Conservation (phyloP, 2,113 vertebrate species). For the Eptesicus fuscus region DNA sequence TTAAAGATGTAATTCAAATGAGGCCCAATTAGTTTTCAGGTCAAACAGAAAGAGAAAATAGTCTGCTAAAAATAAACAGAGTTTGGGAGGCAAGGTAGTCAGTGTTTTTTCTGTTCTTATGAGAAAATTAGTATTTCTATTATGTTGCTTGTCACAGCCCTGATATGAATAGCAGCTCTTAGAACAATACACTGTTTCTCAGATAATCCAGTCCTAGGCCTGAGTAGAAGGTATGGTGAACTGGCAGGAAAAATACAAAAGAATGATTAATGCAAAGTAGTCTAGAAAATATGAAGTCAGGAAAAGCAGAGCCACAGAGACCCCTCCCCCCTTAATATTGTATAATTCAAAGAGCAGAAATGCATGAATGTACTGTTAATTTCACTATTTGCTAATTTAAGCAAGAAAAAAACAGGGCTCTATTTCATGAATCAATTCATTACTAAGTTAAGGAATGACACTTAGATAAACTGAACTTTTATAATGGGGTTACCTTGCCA, state of each 20-base stretch:
- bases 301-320: not conserved
- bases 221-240: not conserved
- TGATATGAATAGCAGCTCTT: not conserved
- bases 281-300: not conserved
- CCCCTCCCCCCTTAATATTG: not conserved
- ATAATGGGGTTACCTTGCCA: slow-evolving; percentile 88
- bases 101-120: not conserved
- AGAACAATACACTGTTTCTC: not conserved
- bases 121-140: slow-evolving; percentile 12
- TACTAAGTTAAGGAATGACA: not conserved
- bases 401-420: not conserved
- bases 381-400: not conserved
- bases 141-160: not conserved
- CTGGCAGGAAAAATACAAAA: not conserved
- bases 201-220: not conserved
- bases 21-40: not conserved
- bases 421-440: not conserved
- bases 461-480: slow-evolving; percentile 23
- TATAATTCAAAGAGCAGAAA: not conserved
- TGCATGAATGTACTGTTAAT: not conserved
- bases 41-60: slow-evolving; percentile 7
- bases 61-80: not conserved
- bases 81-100: not conserved
- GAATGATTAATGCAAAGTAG: not conserved
- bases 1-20: not conserved